phyloP scores from a whole-genome alignment of 1,140 invertebrate genomes.

The Diuraphis noxia region DNA sequence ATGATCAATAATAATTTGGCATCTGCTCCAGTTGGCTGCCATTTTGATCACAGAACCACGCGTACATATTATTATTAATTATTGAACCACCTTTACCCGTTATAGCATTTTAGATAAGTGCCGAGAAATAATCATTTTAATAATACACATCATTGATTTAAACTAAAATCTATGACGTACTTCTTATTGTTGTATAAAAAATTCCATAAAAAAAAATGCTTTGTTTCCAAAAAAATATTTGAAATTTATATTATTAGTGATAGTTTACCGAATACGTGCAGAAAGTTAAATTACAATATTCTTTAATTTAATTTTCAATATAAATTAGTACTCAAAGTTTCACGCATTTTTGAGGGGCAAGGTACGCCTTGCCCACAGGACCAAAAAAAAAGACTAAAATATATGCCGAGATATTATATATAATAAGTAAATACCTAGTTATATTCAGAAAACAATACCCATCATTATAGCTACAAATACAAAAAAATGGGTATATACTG shows the following conservation, averaged over 20 bases:
- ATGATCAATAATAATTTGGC: background rate
- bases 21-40: background rate
- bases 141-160: background rate
- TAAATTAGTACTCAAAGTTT: background rate
- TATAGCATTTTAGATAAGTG: background rate
- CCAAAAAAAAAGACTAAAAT: too few species aligned
- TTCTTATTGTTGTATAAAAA: too few species aligned
- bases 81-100: background rate
- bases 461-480: background rate
- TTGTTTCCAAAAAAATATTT: too few species aligned
- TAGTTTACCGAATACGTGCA: background rate
- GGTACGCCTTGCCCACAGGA: background rate
- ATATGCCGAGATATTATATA: background rate
- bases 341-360: background rate
- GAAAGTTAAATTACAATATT: background rate
- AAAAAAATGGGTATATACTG: background rate
- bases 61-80: too few species aligned
- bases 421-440: background rate
- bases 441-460: background rate
- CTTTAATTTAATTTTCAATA: background rate
- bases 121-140: background rate
- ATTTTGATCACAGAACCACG: background rate
- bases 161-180: background rate
- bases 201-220: background rate
- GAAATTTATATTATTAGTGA: background rate